Base-by-base conservation (phyloP, 2,888 invertebrate genomes). In the Heterodera filipjevi region DNA sequence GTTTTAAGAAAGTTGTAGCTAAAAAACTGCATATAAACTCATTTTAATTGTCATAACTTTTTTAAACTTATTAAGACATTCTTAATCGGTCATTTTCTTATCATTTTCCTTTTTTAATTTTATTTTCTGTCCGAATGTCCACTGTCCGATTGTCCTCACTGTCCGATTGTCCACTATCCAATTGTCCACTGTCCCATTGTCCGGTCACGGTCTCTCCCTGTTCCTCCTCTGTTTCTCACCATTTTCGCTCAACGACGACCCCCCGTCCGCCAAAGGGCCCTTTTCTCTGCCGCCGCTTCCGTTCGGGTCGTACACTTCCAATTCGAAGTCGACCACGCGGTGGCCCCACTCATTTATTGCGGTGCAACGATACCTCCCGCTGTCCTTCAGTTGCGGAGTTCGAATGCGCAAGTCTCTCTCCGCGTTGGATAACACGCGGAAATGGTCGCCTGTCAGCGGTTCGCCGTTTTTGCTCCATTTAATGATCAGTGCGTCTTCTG, bases 261-360 rank as follows among this genome's bases (percentile, higher is more conserved):
- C 22, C 22, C 68, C 35, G 19, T 16, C 33, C 35, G 14, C 19
- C 16, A 27, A 27, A 19, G 44, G 1, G 72, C 72, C 77, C 39
- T 33, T 68, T 32, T 27, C 33, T 32, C 5, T 33, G 8, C 16
- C 33, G n/a, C n/a, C 59, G 3, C 27, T 59, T 59, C 59, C 27
- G 59, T 59, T 59, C 88, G 79, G 39, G 85, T 85, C 85, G 80
- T 82, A 86, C 30, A 88, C 87, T 68, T 85, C 81, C 44, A 88
- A 81, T 22, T 81, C 82, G 79, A 88, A 86, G 44, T 87, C 84
- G n/a, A 87, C 82, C 0, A 83, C 83, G 59, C 79, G 79, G 76
- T 86, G 85, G 10, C 88, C 88, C 66, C 87, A 88, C 32, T 87
- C 88, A 70, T 88, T 88, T 73, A 87, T 84, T 1, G 85, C 87